Evolutionary conservation across 1,140 invertebrate genomes (phyloP).

Genomic region (Drosophila mayri): DNA sequence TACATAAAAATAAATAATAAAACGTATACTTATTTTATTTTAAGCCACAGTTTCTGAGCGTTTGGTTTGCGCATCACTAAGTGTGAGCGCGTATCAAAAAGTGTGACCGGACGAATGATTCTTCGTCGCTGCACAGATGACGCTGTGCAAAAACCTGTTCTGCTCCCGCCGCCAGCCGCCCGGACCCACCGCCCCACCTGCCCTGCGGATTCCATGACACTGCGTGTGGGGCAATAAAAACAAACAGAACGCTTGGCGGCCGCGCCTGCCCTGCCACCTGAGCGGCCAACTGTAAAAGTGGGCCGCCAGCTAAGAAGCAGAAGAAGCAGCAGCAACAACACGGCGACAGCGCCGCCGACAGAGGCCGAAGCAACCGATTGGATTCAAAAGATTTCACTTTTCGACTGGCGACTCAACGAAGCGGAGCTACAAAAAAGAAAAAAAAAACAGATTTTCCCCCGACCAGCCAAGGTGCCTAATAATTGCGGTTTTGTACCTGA

Average conservation of each 20-base stretch:
- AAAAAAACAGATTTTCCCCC: conserved; percentile 6
- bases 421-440: conserved; percentile 29
- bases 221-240: conserved; percentile 64
- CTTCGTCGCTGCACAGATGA: neutral
- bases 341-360: conserved; percentile 19
- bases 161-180: neutral
- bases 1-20: too few relatives aligned
- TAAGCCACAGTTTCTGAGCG: too few relatives aligned
- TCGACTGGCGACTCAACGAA: conserved; percentile 43
- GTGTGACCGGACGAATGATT: neutral
- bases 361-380: conserved; percentile 26
- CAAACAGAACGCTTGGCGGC: conserved; percentile 73
- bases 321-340: conserved; percentile 35
- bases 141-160: conserved; percentile 45
- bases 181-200: conserved; percentile 1
- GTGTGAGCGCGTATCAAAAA: conserved; percentile 9
- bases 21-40: too few relatives aligned
- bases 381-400: conserved; percentile 57
- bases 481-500: conserved; percentile 19
- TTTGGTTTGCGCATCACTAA: conserved; percentile 9
- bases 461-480: conserved; percentile 10
- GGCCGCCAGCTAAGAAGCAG: conserved; percentile 57
- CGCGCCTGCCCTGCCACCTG: conserved; percentile 30
- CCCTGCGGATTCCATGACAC: conserved; percentile 46
- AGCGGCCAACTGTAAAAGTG: conserved; percentile 73